Evolutionary conservation across 2,888 invertebrate genomes (phyloP).

Genomic region (Scelioninae gen. 1): DNA sequence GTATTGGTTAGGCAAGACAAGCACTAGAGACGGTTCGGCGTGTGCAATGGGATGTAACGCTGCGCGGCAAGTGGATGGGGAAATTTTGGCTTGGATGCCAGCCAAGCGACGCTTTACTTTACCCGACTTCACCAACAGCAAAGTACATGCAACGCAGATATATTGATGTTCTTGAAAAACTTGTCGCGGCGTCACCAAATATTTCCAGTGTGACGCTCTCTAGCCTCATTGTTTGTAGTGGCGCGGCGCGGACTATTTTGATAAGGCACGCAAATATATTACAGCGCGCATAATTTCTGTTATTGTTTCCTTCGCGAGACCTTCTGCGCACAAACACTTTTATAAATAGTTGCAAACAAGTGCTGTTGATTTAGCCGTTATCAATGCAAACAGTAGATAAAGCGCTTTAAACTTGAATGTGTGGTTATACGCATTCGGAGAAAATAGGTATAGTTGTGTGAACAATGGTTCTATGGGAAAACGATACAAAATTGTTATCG

Average conservation of each 20-base stretch:
- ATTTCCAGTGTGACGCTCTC: conserved; percentile 75
- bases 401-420: no score
- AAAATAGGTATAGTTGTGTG: no score
- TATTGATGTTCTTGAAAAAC: conserved; percentile 81
- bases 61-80: conserved; percentile 69
- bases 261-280: conserved; percentile 58
- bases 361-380: conserved; percentile 42
- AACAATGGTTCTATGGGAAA: no score
- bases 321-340: conserved; percentile 12
- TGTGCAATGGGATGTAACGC: conserved; percentile 75
- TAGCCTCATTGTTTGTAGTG: conserved; percentile 61
- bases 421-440: no score
- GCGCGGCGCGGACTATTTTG: conserved; percentile 28
- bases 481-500: no score
- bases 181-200: conserved; percentile 76
- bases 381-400: conserved; percentile 37
- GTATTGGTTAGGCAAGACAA: conserved; percentile 76
- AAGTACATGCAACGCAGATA: conserved; percentile 77
- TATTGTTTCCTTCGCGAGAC: conserved; percentile 44
- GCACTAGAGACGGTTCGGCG: conserved; percentile 76
- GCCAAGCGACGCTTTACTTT: conserved; percentile 81
- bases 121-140: conserved; percentile 77
- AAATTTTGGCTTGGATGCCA: conserved; percentile 80
- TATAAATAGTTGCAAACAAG: conserved; percentile 23
- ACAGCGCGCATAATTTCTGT: conserved; percentile 36